A percentile compares a stretch with the other conserved stretches of the same genome.
These are phyloP conservation scores for Sminthurinus aureus DNA, from an alignment of 2,888 invertebrate species.

Conservation along the genomic window DNA sequence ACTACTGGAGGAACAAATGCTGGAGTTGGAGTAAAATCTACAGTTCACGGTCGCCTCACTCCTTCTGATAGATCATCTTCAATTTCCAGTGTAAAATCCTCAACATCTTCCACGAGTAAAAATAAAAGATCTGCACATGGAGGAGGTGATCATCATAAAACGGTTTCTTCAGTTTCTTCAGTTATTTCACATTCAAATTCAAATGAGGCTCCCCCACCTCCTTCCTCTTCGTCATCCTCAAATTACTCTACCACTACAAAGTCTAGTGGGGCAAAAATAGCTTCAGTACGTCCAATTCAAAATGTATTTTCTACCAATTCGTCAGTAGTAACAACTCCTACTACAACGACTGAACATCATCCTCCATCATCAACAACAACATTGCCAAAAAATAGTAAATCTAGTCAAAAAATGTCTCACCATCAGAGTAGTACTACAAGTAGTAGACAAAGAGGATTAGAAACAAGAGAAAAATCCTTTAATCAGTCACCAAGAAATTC, in stretches of 20 bases:
- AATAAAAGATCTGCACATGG: not conserved
- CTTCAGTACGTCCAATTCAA: constrained; percentile 57
- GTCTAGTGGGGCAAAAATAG: constrained; percentile 48
- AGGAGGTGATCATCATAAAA: no score
- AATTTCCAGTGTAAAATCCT: constrained; percentile 17
- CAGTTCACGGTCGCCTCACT: constrained; percentile 32
- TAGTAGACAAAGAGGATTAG: not conserved
- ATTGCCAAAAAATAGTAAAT: not conserved
- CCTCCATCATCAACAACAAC: not conserved
- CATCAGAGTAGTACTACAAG: not conserved
- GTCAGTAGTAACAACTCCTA: constrained; percentile 4
- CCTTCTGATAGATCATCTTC: constrained; percentile 20
- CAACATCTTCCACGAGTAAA: not conserved
- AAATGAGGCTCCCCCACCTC: not conserved
- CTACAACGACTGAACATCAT: not conserved
- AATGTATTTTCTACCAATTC: constrained; percentile 40
- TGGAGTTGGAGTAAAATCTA: constrained; percentile 7
- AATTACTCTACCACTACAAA: not conserved
- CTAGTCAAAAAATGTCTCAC: not conserved
- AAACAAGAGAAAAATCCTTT: constrained; percentile 35
- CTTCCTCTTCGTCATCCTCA: not conserved
- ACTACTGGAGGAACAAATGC: not conserved
- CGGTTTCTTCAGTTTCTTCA: no score
- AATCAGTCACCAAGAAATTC: constrained; percentile 38
- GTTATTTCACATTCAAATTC: no score